Conservation (phyloP, 2,888 invertebrate species). For the Brachyopa scutellaris region DNA sequence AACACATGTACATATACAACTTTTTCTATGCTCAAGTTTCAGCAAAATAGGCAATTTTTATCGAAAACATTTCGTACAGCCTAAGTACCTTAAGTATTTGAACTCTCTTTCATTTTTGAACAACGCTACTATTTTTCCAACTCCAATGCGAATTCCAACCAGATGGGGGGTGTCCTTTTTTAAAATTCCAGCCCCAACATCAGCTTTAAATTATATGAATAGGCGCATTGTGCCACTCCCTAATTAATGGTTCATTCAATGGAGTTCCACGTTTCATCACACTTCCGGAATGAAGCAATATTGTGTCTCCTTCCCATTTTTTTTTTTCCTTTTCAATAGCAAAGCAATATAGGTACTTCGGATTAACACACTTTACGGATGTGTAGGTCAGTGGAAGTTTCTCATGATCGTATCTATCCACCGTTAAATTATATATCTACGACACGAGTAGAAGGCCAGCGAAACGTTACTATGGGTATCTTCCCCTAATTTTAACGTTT, state of each 20-base stretch:
- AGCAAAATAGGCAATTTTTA: too few species aligned
- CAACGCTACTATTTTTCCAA: too few species aligned
- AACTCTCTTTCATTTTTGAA: too few species aligned
- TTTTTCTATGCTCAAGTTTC: too few species aligned
- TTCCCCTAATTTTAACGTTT: conserved; percentile 19
- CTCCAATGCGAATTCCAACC: too few species aligned
- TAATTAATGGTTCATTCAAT: conserved; percentile 28
- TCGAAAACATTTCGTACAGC: too few species aligned
- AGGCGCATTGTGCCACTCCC: conserved; percentile 1
- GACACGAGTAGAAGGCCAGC: conserved; percentile 22
- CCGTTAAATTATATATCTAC: conserved; percentile 51
- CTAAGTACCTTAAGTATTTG: too few species aligned
- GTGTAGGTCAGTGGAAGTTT: conserved; percentile 31
- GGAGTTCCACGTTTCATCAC: conserved; percentile 31
- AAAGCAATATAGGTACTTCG: conserved; percentile 29
- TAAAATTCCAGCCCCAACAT: too few species aligned
- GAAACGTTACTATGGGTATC: neutral
- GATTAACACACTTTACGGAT: conserved; percentile 27
- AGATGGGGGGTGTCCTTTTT: too few species aligned
- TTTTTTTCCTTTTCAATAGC: too few species aligned
- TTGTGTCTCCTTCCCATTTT: neutral
- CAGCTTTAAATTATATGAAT: neutral
- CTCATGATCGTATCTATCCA: conserved; percentile 16
- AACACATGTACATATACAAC: too few species aligned
- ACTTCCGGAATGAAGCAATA: conserved; percentile 24